phyloP scores from a whole-genome alignment of 2,797 vertebrate species.

The Apodemus agrarius region DNA sequence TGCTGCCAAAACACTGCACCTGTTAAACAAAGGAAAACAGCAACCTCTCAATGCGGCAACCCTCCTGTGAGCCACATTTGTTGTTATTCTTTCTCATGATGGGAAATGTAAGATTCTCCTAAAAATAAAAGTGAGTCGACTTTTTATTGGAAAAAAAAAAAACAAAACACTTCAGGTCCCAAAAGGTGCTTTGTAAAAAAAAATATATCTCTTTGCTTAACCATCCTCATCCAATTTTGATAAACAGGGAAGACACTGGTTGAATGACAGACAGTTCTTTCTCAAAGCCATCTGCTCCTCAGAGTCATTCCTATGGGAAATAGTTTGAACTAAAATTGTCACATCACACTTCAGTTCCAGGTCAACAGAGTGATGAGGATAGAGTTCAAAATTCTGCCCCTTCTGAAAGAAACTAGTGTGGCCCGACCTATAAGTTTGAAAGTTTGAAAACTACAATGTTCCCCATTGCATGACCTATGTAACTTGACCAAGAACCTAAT shows the following conservation, averaged over 20 bases:
- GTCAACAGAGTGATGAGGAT: conserved; percentile 48
- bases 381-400: conserved; percentile 50
- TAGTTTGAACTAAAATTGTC: conserved; percentile 70
- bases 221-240: conserved; percentile 52
- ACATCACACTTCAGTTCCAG: conserved; percentile 67
- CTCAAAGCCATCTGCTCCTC: conserved; percentile 74
- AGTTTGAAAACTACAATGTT: neutral
- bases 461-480: neutral
- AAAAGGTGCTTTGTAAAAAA: conserved; percentile 55
- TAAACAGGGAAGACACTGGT: conserved; percentile 48
- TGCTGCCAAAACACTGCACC: neutral
- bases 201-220: conserved; percentile 59
- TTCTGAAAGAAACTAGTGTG: conserved; percentile 26
- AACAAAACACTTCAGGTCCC: neutral
- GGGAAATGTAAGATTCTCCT: neutral
- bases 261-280: conserved; percentile 63
- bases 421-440: neutral
- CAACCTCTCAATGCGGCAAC: neutral
- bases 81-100: neutral
- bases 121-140: conserved; percentile 19
- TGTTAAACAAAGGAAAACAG: neutral
- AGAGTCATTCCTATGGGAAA: conserved; percentile 70
- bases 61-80: neutral
- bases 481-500: neutral
- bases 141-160: neutral